These are phyloP conservation scores for Lepidochitona cinerea DNA, from an alignment of 2,888 invertebrate genomes.

Conservation along the genomic window DNA sequence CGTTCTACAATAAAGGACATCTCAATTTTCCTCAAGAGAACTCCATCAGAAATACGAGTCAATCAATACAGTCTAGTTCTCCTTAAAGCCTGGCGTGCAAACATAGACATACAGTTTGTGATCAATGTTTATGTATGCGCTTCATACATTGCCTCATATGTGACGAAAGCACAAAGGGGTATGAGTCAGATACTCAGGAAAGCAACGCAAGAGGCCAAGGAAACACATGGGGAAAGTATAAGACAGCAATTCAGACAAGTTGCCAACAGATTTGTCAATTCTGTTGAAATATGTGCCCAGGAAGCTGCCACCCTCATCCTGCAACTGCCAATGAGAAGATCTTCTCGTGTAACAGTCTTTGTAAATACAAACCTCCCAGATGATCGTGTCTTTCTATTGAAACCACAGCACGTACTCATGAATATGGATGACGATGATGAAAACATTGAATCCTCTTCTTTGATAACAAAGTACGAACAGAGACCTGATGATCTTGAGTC, in stretches of 20 bases:
- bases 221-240: slow-evolving; percentile 22
- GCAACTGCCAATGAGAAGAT: slow-evolving; percentile 36
- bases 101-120: slow-evolving; percentile 23
- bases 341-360: slow-evolving; percentile 32
- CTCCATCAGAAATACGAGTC: slow-evolving; percentile 12
- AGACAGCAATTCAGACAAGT: slow-evolving; percentile 30
- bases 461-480: slow-evolving; percentile 27
- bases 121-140: slow-evolving; percentile 38
- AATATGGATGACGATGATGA: slow-evolving; percentile 29
- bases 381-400: slow-evolving; percentile 46
- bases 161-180: slow-evolving; percentile 31
- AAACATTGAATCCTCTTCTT: slow-evolving; percentile 28
- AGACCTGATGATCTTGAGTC: slow-evolving; percentile 23
- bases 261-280: slow-evolving; percentile 45
- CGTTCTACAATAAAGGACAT: neutral
- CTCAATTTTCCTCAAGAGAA: slow-evolving; percentile 23
- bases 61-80: slow-evolving; percentile 30
- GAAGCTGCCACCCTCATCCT: slow-evolving; percentile 45
- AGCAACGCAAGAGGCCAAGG: slow-evolving; percentile 29
- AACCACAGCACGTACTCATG: slow-evolving; percentile 38
- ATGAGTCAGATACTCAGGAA: slow-evolving; percentile 36
- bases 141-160: slow-evolving; percentile 34
- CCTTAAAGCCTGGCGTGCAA: slow-evolving; percentile 10
- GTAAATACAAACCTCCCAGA: slow-evolving; percentile 43
- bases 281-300: slow-evolving; percentile 48